A percentile compares a stretch with the other conserved stretches of the same genome.
Evolutionary conservation across 2,113 vertebrate genomes (phyloP).

Genomic region (Nicator chloris): DNA sequence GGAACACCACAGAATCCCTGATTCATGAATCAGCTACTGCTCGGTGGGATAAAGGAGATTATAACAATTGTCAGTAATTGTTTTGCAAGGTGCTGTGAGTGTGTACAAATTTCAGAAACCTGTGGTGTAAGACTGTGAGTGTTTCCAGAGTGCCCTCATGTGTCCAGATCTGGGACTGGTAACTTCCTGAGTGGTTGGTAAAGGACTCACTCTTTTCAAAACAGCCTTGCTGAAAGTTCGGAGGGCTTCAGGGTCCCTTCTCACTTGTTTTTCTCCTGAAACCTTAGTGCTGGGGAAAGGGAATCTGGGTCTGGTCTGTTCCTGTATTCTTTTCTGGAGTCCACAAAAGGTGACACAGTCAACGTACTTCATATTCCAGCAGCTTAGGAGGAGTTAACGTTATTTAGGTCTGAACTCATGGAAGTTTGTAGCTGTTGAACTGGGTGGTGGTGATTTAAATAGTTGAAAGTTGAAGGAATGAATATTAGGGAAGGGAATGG

Average conservation of each 20-base stretch:
- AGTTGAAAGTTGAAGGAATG: neutral
- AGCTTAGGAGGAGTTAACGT: neutral
- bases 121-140: too few species aligned
- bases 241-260: neutral
- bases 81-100: neutral
- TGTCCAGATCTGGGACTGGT: neutral
- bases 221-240: neutral
- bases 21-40: accelerated
- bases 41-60: neutral
- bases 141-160: neutral
- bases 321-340: neutral
- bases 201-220: neutral
- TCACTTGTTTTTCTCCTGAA: neutral
- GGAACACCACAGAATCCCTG: neutral
- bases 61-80: neutral
- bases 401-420: neutral
- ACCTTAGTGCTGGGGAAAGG: neutral
- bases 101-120: neutral
- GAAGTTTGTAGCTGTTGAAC: neutral
- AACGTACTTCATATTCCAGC: neutral
- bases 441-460: neutral
- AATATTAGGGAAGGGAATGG: neutral
- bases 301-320: neutral
- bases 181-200: neutral
- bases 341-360: neutral